Evolutionary conservation across 2,888 invertebrate species (phyloP), one percentile per base, ranked within the genome.

Genomic region (Agrotis clavis): DNA sequence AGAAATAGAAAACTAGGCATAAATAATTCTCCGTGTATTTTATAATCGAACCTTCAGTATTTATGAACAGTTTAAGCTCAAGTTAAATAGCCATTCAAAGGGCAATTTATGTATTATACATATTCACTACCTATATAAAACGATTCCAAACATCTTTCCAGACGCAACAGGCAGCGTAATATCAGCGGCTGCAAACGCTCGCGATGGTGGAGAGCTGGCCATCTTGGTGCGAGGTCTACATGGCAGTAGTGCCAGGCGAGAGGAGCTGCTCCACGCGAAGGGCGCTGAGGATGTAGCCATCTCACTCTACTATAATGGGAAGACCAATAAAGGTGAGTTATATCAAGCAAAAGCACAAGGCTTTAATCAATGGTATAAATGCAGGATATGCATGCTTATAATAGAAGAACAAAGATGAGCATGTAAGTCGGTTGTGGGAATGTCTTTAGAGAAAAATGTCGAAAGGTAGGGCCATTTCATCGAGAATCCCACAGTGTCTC

Each of bases 281-380:
- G 91, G 90, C 6, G 87, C 90, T 14, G 93, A 94, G 0, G 95
- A 95, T 74, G 85, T 89, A 18, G 88, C 94, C 16, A 81, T 94
- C 63, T 92, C 95, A 16, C 86, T 96, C 18, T 95, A 90, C 51
- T 96, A 93, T 59, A 94, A 92, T 74, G 89, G 87, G 66, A 95
- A 94, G 85, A 93, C 80, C 65, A 93, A 94, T 83, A 95, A 94
- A 86, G 94, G 96, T 96, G 66, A 88, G 87, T 78, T 4, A 14
- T 30, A 53, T 18, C 45, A 21, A 51, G 18, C 9, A 5, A 30
- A 0, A 30, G 21, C 30, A 30, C 18, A 5, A 2, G 1, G 53
- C 51, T 11, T 19, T 21, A 14, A 19, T 4, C 13, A 51, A 11
- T 51, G 13, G 19, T 19, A 51, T 5, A 2, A 53, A 19, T 13